Evolutionary conservation across 2,888 invertebrate species (phyloP), one percentile per base, ranked within the genome.

Genomic region (Rhimphoctona megacephalus): DNA sequence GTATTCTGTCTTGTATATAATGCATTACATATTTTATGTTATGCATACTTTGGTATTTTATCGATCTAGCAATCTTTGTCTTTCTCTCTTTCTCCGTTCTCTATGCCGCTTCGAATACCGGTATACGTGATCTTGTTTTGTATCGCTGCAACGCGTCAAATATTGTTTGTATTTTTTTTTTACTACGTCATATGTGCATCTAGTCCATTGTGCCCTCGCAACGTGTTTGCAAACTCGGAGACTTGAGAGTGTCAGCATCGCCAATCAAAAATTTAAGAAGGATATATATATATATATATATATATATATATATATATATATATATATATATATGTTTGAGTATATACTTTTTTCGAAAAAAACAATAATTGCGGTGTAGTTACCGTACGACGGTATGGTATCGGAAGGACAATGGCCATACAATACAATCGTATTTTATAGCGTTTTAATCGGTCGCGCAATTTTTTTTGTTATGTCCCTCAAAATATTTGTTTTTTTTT

Each of bases 121-220:
- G 43, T 43, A 14, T 11, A 14, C 43, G 79, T 77, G 80, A 82
- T 72, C 54, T 66, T 57, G 46, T 69, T 70, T 64, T 76, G 30
- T 70, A 25, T 33, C 83, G 80, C 76, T 43, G 74, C 70, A 69
- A 22, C 57, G 85, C 81, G 80, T 70, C 69, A 52, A 67, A 69
- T 30, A 72, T 83, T 82, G 30, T 66, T 78, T 78, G n/a, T 67
- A 46, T 46, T 78, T 77, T 46, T 78, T 67, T 67, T 69, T 79
- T 74, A 80, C 83, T 80, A 82, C 87, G 90, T 92, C 90, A 91
- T 90, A 90, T 89, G 92, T 92, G 92, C 92, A 92, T 92, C 92
- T 92, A 92, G 92, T 92, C 92, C 90, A 91, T 89, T 92, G 90
- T 91, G 91, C 90, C 89, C 89, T 90, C 88, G 89, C 90, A 89